phyloP scores from a whole-genome alignment of 2,888 invertebrate species.

The Drosophila imparisetae region DNA sequence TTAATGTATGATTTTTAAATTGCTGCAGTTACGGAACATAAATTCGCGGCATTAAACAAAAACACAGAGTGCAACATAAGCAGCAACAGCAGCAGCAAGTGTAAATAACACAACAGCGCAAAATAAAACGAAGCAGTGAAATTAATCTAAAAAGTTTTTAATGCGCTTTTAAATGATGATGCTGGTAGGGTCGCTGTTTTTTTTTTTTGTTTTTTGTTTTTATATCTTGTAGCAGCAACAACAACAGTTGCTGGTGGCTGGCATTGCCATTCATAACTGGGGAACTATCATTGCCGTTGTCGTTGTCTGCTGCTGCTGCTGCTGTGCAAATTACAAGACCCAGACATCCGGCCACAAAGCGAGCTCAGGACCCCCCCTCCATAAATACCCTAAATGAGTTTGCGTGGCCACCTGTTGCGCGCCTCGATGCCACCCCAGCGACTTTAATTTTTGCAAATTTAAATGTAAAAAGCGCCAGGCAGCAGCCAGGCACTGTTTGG shows the following conservation, averaged over 20 bases:
- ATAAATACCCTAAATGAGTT: constrained; percentile 66
- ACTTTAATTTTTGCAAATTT: constrained; percentile 80
- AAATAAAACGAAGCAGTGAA: constrained; percentile 68
- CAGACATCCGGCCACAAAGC: constrained; percentile 63
- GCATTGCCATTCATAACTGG: constrained; percentile 35
- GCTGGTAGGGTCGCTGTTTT: constrained; percentile 51
- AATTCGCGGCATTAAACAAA: constrained; percentile 51
- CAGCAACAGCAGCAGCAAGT: constrained; percentile 23
- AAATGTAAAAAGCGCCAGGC: constrained; percentile 51
- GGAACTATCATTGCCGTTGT: constrained; percentile 30
- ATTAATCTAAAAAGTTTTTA: constrained; percentile 84
- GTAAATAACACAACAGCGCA: constrained; percentile 60
- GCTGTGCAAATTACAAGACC: constrained; percentile 75
- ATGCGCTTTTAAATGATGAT: constrained; percentile 83
- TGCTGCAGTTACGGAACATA: constrained; percentile 38
- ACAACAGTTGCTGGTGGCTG: constrained; percentile 33
- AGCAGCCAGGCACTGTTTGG: constrained; percentile 5
- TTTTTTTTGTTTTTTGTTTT: not conserved
- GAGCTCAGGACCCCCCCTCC: constrained; percentile 15
- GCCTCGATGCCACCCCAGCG: constrained; percentile 16
- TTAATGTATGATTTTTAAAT: constrained; percentile 57
- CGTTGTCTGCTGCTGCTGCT: constrained; percentile 24
- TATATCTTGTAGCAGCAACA: constrained; percentile 1
- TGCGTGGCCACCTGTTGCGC: constrained; percentile 69
- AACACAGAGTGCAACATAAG: constrained; percentile 37